Base-by-base conservation (phyloP, 1,140 invertebrate genomes). In the Drosophila sturtevanti region DNA sequence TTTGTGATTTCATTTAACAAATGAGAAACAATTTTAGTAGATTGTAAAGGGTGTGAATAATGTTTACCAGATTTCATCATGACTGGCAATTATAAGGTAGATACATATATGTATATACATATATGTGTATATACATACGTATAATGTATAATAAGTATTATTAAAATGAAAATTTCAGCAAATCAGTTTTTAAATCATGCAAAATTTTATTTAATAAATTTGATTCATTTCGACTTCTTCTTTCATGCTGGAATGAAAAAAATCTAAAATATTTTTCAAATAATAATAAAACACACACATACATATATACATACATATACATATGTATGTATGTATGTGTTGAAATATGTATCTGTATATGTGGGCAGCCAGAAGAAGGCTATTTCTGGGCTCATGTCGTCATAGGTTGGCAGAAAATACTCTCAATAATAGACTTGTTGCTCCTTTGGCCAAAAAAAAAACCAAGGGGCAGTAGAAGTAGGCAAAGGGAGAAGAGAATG, bases 351-450 rank as follows among this genome's bases (percentile, higher is more conserved):
- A 35, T 21, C 31, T 37, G 16, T 62, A 41, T 34, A 44, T 62
- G 35, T 62, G 52, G 51, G 63, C 35, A 70, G 5, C 27, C 27
- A 31, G 6, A 2, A 10, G 18, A 48, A 10, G 41, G 75, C 81
- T 81, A 87, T 87, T 87, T 87, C 77, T 77, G 44, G 48, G 38
- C 27, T 21, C 38, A 79, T 89, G 68, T 89, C 84, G 82, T 89
- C 82, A 89, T 87, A 54, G 67, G 34, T 73, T 68, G 48, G 58
- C 65, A 63, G 72, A 79, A 63, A 55, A 18, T 64, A 44, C 9
- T 72, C 11, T 65, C 51, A 56, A 52, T 12, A 24, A 6, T 48
- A 75, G 48, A 75, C 51, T 75, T 75, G 60, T 69, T 54, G 70
- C 70, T 72, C 37, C 16, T 63, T 54, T 64, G 58, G 14, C 10